phyloP scores from a whole-genome alignment of 2,113 vertebrate species.

The Cyanistes caeruleus region DNA sequence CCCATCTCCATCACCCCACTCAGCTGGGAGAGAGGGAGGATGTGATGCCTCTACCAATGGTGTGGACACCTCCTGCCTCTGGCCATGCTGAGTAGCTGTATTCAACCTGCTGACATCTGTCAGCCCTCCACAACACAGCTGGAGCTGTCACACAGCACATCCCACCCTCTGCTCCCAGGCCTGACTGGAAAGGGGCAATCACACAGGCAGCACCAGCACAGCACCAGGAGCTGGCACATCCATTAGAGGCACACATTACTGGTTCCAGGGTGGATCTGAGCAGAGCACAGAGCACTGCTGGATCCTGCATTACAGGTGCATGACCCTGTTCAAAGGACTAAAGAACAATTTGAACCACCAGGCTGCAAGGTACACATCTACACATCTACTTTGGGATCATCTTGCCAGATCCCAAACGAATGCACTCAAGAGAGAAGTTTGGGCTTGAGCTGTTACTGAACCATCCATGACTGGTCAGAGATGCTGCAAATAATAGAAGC shows the following conservation, averaged over 20 bases:
- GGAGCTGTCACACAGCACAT: not conserved
- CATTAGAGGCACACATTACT: not conserved
- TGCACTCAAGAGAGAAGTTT: not conserved
- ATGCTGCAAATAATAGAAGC: not conserved
- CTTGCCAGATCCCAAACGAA: not conserved
- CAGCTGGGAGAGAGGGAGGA: not conserved
- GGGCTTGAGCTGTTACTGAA: not conserved
- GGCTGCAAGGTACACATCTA: not conserved
- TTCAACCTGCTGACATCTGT: not conserved
- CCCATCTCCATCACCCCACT: not conserved
- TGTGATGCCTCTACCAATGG: not conserved
- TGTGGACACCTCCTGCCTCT: not conserved
- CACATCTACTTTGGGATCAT: not conserved
- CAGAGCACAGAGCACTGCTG: not conserved
- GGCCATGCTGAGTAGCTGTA: not conserved
- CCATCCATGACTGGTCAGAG: not conserved
- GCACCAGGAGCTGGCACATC: not conserved
- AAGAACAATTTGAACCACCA: not conserved
- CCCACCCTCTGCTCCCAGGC: not conserved
- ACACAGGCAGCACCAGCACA: not conserved
- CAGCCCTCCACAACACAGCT: accelerated
- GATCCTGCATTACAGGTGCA: not conserved
- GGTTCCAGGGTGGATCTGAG: not conserved
- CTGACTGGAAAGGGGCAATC: not conserved
- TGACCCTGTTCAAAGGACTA: not conserved